Percentiles rank a stretch among this genome's conserved stretches.
phyloP scores from a whole-genome alignment of 2,888 invertebrate genomes.

The Troilus luridus region DNA sequence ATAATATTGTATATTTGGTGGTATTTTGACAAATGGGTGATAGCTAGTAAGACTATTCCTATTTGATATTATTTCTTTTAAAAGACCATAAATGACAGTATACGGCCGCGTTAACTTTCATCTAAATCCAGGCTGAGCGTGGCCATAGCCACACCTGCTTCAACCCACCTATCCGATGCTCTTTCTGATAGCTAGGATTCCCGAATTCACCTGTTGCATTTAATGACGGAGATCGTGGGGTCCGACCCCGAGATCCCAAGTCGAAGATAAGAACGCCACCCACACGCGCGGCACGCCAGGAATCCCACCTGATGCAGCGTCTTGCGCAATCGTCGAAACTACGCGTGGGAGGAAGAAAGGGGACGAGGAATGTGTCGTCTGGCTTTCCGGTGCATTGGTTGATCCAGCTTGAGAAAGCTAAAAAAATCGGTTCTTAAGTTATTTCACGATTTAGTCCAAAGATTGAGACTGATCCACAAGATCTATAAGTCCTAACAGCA shows the following conservation, averaged over 20 bases:
- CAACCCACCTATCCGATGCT: not conserved
- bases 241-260: constrained; percentile 29
- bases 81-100: no score
- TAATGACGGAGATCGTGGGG: constrained; percentile 39
- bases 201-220: constrained; percentile 48
- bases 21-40: no score
- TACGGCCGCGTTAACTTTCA: not conserved
- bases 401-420: not conserved
- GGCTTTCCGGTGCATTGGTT: constrained; percentile 9
- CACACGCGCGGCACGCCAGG: constrained; percentile 49
- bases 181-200: constrained; percentile 6
- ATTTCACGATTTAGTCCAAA: not conserved
- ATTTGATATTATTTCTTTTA: no score
- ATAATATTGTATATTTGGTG: no score
- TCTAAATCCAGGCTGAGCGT: not conserved
- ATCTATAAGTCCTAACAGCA: no score
- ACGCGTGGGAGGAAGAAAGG: constrained; percentile 49
- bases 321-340: constrained; percentile 49
- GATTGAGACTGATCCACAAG: no score
- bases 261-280: constrained; percentile 30
- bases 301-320: constrained; percentile 53
- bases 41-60: no score
- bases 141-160: not conserved
- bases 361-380: constrained; percentile 39
- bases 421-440: not conserved